phyloP scores from a whole-genome alignment of 2,797 vertebrate species.

The Eupleurogrammus muticus region DNA sequence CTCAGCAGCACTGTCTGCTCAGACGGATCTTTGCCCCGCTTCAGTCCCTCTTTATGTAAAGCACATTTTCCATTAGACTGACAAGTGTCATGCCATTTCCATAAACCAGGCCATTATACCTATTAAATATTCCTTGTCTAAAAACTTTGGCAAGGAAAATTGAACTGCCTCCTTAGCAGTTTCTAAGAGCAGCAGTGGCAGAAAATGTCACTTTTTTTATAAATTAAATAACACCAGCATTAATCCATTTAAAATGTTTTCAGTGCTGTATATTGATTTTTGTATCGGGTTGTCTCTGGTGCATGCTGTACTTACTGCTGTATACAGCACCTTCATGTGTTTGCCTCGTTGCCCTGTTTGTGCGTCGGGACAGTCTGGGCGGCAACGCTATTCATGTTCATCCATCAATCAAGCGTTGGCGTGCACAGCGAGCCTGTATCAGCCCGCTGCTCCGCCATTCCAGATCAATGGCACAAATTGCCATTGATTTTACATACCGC shows the following conservation, averaged over 20 bases:
- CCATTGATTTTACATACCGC: conserved; percentile 61
- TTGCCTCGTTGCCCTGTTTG: background rate
- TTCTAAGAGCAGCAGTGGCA: background rate
- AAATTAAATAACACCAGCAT: background rate
- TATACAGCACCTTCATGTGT: background rate
- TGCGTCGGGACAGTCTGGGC: conserved; percentile 1
- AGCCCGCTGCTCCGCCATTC: conserved; percentile 36
- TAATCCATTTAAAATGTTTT: background rate
- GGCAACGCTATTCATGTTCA: conserved; percentile 12
- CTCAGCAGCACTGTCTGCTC: conserved; percentile 1
- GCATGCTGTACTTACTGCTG: background rate
- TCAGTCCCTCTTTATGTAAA: conserved; percentile 1
- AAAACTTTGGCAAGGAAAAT: conserved; percentile 17
- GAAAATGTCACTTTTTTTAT: conserved; percentile 5
- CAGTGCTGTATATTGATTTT: no score
- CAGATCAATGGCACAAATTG: conserved; percentile 58
- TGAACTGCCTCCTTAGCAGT: conserved; percentile 3
- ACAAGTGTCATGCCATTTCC: conserved; percentile 20
- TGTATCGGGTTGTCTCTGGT: background rate
- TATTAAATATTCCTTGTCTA: conserved; percentile 26
- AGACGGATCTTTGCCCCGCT: background rate
- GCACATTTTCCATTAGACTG: conserved; percentile 10
- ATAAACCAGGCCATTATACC: conserved; percentile 20
- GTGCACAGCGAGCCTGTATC: conserved; percentile 42
- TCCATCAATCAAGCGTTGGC: conserved; percentile 33